These are phyloP conservation scores for Pocillopora grandis DNA, from an alignment of 92 coral and sea anemone species.

Conservation along the genomic window DNA sequence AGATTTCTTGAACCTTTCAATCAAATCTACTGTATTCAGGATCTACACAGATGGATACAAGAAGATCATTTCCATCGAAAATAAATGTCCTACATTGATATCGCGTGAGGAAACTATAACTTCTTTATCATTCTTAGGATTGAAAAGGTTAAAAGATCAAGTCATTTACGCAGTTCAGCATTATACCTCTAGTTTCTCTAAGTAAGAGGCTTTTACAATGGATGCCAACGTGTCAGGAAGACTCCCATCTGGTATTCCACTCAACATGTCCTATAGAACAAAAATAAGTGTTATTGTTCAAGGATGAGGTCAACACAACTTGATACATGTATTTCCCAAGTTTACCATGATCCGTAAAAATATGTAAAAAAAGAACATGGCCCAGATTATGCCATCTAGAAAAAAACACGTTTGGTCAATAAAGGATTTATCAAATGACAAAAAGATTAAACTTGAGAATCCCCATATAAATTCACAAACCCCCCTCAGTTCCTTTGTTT, in stretches of 20 bases:
- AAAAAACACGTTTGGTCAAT: too few species aligned
- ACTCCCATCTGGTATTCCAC: constrained; percentile 82
- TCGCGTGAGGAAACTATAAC: background rate
- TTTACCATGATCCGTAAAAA: too few species aligned
- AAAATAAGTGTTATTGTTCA: background rate
- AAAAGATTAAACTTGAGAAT: too few species aligned
- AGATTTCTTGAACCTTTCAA: constrained; percentile 83
- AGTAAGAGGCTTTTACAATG: constrained; percentile 80
- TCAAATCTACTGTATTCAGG: constrained; percentile 76
- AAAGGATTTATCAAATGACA: too few species aligned
- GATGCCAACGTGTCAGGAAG: constrained; percentile 89
- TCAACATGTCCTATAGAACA: constrained; percentile 67
- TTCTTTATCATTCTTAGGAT: too few species aligned
- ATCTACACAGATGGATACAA: constrained; percentile 39
- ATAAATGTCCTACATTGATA: background rate
- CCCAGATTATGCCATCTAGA: too few species aligned
- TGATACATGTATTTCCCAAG: too few species aligned
- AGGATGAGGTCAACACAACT: too few species aligned
- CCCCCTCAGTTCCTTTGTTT: too few species aligned
- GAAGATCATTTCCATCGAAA: background rate
- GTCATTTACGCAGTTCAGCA: background rate
- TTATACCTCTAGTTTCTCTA: constrained; percentile 77
- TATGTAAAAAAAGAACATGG: too few species aligned
- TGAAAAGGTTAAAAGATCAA: too few species aligned
- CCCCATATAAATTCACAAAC: too few species aligned